phyloP scores from a whole-genome alignment of 1,140 invertebrate genomes.

The Diorhabda elongata region DNA sequence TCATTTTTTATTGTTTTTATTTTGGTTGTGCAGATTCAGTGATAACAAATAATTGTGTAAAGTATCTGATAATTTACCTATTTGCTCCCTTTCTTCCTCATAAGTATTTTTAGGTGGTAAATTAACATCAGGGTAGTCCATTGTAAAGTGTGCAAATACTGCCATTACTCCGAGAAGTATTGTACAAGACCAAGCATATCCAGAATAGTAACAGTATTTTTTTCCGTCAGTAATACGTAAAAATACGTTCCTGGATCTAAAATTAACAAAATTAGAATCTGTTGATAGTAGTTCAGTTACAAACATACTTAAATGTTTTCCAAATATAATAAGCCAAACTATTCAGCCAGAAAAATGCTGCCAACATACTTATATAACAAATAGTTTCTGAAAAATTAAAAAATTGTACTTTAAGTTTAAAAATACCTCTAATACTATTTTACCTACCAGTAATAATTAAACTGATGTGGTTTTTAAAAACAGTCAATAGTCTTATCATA shows the following conservation, averaged over 20 bases:
- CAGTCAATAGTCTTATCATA: slow-evolving; percentile 72
- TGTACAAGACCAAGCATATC: slow-evolving; percentile 73
- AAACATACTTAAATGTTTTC: slow-evolving; percentile 70
- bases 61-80: slow-evolving; percentile 47
- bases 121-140: slow-evolving; percentile 59
- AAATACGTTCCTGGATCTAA: slow-evolving; percentile 75
- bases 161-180: slow-evolving; percentile 64
- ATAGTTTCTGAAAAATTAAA: slow-evolving; percentile 61
- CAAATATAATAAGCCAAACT: slow-evolving; percentile 80
- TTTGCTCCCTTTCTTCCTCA: slow-evolving; percentile 57
- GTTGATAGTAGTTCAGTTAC: background rate
- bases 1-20: no score
- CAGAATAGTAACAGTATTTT: slow-evolving; percentile 82
- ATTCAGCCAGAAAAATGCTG: slow-evolving; percentile 80
- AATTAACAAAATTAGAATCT: slow-evolving; percentile 21
- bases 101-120: slow-evolving; percentile 28
- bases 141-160: slow-evolving; percentile 72
- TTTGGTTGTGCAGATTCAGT: no score
- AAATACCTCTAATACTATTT: no score
- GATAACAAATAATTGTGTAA: no score
- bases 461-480: slow-evolving; percentile 72
- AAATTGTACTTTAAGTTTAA: background rate
- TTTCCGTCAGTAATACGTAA: slow-evolving; percentile 73
- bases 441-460: slow-evolving; percentile 67
- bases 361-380: slow-evolving; percentile 67